Percentiles rank a stretch among this genome's conserved stretches.
phyloP scores from a whole-genome alignment of 2,888 invertebrate species.

The Choreutis nemorana region DNA sequence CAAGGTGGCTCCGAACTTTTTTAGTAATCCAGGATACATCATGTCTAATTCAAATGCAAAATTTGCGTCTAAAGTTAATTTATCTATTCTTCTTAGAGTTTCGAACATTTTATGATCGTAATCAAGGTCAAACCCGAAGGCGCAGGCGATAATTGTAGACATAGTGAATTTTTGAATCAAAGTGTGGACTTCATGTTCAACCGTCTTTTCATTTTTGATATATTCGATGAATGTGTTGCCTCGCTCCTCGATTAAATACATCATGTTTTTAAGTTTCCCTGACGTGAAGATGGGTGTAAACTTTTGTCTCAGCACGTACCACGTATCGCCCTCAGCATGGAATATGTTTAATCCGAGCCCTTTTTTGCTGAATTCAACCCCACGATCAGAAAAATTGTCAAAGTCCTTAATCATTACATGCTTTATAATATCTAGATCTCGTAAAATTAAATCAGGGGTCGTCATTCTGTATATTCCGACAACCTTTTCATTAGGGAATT shows the following conservation, averaged over 20 bases:
- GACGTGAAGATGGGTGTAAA: slow-evolving; percentile 37
- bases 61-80: slow-evolving; percentile 5
- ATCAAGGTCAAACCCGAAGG: slow-evolving; percentile 6
- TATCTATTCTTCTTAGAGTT: too few species aligned
- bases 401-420: slow-evolving; percentile 35
- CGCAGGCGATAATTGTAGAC: slow-evolving; percentile 4
- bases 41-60: slow-evolving; percentile 19
- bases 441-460: slow-evolving; percentile 23
- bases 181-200: slow-evolving; percentile 4
- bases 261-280: slow-evolving; percentile 37
- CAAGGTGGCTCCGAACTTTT: slow-evolving; percentile 2
- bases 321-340: slow-evolving; percentile 26
- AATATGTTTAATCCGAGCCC: slow-evolving; percentile 31
- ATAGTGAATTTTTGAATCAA: slow-evolving; percentile 3
- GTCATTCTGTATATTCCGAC: slow-evolving; percentile 33
- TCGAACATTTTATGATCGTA: background rate
- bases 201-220: slow-evolving; percentile 11
- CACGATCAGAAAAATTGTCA: slow-evolving; percentile 27
- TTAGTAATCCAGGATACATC: slow-evolving; percentile 8
- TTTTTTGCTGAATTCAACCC: slow-evolving; percentile 24
- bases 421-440: slow-evolving; percentile 33
- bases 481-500: slow-evolving; percentile 28
- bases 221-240: slow-evolving; percentile 22
- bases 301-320: slow-evolving; percentile 24
- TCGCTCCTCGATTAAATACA: slow-evolving; percentile 23